phyloP scores from a whole-genome alignment of 2,113 vertebrate genomes.

The Leuciscus idus region DNA sequence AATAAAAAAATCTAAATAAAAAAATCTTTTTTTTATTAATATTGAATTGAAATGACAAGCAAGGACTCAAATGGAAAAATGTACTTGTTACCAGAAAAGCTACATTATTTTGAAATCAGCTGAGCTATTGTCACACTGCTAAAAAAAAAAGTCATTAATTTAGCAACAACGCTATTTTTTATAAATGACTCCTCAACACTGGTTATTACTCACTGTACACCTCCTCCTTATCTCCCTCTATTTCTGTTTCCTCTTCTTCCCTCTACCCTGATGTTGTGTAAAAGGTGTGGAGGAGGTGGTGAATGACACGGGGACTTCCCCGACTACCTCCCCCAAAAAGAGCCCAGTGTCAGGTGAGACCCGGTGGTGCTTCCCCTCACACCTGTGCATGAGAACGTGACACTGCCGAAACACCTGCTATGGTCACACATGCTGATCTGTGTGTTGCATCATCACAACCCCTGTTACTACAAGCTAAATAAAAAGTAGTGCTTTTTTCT shows the following conservation, averaged over 20 bases:
- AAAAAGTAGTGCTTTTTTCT: not conserved
- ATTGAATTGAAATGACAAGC: not conserved
- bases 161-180: not conserved
- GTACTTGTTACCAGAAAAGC: not conserved
- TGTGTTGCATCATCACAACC: slow-evolving; percentile 42
- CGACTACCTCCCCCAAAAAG: slow-evolving; percentile 73
- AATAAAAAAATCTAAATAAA: no score
- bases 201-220: not conserved
- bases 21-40: not conserved
- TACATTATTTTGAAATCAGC: not conserved
- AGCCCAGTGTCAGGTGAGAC: slow-evolving; percentile 77
- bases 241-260: slow-evolving; percentile 7
- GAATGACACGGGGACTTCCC: slow-evolving; percentile 70
- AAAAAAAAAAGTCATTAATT: not conserved
- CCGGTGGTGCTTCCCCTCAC: not conserved
- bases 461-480: slow-evolving; percentile 49
- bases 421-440: slow-evolving; percentile 37
- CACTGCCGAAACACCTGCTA: not conserved
- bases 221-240: not conserved
- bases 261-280: slow-evolving; percentile 53
- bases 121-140: not conserved
- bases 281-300: slow-evolving; percentile 76
- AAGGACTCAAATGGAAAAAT: not conserved
- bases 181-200: not conserved
- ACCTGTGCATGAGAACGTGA: not conserved